These are phyloP conservation scores for Anguilla obscura DNA, from an alignment of 2,797 vertebrate species.

Conservation along the genomic window DNA sequence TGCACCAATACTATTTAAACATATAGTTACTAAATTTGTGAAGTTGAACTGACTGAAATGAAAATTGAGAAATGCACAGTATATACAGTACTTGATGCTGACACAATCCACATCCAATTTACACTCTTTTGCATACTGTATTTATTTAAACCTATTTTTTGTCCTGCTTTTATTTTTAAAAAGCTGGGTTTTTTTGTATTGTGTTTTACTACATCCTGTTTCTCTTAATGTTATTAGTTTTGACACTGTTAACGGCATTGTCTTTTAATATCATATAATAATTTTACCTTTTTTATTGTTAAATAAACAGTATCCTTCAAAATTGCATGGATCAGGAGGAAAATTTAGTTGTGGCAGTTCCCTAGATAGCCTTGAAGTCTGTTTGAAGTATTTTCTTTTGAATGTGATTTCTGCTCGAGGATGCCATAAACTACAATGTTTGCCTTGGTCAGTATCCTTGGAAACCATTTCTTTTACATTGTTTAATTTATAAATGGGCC, in stretches of 20 bases:
- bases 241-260: neutral
- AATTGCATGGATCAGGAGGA: neutral
- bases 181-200: neutral
- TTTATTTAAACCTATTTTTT: neutral
- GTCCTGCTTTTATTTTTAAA: neutral
- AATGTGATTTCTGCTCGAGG: neutral
- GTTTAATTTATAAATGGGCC: neutral
- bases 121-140: neutral
- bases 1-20: neutral
- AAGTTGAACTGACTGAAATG: neutral
- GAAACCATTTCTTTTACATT: neutral
- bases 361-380: neutral
- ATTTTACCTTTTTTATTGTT: neutral
- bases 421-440: neutral
- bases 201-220: neutral
- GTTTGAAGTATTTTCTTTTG: neutral
- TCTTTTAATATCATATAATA: neutral
- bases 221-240: neutral
- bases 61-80: neutral
- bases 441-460: neutral
- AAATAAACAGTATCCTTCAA: neutral
- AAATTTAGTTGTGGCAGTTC: neutral
- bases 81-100: neutral
- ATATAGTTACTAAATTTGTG: neutral
- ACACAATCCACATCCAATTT: neutral